Evolutionary conservation across 2,888 invertebrate species (phyloP).

Genomic region (Ophion ellenae): DNA sequence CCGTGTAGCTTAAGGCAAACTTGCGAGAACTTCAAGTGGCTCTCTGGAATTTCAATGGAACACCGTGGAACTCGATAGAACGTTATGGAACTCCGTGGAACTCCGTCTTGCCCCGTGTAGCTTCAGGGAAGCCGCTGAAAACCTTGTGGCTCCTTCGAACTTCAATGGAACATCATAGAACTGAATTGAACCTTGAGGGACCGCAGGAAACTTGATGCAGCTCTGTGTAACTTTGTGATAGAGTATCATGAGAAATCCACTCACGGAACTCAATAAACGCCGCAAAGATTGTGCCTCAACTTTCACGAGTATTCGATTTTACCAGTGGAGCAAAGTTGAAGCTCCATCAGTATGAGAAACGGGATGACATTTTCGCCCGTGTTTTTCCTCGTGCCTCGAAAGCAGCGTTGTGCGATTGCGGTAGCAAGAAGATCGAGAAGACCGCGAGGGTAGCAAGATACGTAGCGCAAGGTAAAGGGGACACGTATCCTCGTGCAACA

Average conservation of each 20-base stretch:
- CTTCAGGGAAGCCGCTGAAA: no score
- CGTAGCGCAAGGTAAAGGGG: neutral
- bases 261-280: neutral
- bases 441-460: neutral
- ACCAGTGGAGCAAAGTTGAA: neutral
- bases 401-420: conserved; percentile 1
- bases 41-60: neutral
- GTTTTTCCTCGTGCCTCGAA: neutral
- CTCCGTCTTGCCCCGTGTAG: neutral
- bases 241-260: neutral
- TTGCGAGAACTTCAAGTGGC: no score
- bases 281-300: neutral
- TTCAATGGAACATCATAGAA: neutral
- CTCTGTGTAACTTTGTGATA: neutral
- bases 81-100: neutral
- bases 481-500: conserved; percentile 28
- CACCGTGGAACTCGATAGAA: neutral
- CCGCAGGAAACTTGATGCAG: neutral
- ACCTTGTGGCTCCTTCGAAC: neutral
- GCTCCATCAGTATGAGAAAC: neutral
- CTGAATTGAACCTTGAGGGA: neutral
- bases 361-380: neutral
- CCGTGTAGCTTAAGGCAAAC: no score
- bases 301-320: neutral
- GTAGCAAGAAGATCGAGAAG: conserved; percentile 1